These are phyloP conservation scores for Malthinus seriepunctatus DNA, from an alignment of 2,888 invertebrate genomes.

Conservation along the genomic window DNA sequence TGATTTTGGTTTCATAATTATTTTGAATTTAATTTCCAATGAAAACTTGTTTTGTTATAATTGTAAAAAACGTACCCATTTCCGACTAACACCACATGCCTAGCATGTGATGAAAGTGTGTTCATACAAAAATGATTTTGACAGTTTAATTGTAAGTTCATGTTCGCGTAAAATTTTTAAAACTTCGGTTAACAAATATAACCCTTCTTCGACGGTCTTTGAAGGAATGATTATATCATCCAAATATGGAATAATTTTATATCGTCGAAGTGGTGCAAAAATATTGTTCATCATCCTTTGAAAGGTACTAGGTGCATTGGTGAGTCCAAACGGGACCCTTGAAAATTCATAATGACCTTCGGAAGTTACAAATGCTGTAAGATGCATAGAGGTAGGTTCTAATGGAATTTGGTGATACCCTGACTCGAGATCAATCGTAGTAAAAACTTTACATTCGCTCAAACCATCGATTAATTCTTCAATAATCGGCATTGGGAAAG, in stretches of 20 bases:
- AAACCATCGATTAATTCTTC: slow-evolving; percentile 5
- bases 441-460: not conserved
- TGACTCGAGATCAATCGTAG: not conserved
- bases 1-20: too few relatives aligned
- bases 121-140: slow-evolving; percentile 17
- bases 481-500: slow-evolving; percentile 8
- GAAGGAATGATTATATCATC: not conserved
- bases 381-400: not conserved
- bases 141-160: slow-evolving; percentile 13
- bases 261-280: not conserved
- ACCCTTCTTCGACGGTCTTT: slow-evolving; percentile 5
- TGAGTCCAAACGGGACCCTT: not conserved
- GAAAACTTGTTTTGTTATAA: too few relatives aligned
- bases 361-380: not conserved
- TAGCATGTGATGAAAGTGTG: too few relatives aligned
- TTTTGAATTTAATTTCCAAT: too few relatives aligned
- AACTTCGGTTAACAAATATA: slow-evolving; percentile 2
- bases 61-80: too few relatives aligned
- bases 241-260: not conserved
- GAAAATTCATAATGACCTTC: not conserved
- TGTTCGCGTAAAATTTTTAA: slow-evolving; percentile 1
- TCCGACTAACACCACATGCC: too few relatives aligned
- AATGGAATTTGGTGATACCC: not conserved
- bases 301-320: not conserved
- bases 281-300: not conserved